Evolutionary conservation across 2,113 vertebrate genomes (phyloP).

Genomic region (Osmerus eperlanus): DNA sequence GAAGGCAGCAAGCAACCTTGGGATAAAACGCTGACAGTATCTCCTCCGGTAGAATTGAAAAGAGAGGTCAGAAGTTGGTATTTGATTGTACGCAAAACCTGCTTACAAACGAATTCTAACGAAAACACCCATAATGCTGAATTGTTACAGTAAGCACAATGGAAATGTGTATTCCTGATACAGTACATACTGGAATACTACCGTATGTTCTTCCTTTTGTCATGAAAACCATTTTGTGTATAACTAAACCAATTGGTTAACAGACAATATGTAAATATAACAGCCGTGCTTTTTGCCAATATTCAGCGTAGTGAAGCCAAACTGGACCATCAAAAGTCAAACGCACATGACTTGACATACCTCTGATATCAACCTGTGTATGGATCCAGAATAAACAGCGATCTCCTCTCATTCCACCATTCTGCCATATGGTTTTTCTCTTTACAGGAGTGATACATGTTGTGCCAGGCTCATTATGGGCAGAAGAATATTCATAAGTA

Average conservation of each 20-base stretch:
- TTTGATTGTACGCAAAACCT: slow-evolving; percentile 41
- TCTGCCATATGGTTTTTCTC: slow-evolving; percentile 48
- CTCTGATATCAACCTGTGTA: slow-evolving; percentile 38
- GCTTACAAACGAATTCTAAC: slow-evolving; percentile 28
- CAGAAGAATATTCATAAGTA: slow-evolving; percentile 49
- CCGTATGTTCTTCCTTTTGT: too few relatives aligned
- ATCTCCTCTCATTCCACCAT: slow-evolving; percentile 37
- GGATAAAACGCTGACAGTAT: slow-evolving; percentile 47
- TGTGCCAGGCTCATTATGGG: slow-evolving; percentile 49
- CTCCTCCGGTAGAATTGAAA: slow-evolving; percentile 44
- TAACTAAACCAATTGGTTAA: too few relatives aligned
- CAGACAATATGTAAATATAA: too few relatives aligned
- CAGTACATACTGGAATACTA: too few relatives aligned
- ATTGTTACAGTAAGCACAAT: neutral
- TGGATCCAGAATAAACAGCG: slow-evolving; percentile 43
- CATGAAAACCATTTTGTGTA: too few relatives aligned
- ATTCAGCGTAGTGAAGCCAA: neutral
- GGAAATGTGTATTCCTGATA: too few relatives aligned
- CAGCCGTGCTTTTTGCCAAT: too few relatives aligned
- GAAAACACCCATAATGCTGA: slow-evolving; percentile 5
- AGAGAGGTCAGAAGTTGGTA: slow-evolving; percentile 42
- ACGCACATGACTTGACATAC: neutral
- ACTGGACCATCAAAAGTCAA: neutral
- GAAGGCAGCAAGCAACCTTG: slow-evolving; percentile 54
- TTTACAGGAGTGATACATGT: slow-evolving; percentile 42